Conservation (phyloP, 1,140 invertebrate species). For the Drepana arcuata region DNA sequence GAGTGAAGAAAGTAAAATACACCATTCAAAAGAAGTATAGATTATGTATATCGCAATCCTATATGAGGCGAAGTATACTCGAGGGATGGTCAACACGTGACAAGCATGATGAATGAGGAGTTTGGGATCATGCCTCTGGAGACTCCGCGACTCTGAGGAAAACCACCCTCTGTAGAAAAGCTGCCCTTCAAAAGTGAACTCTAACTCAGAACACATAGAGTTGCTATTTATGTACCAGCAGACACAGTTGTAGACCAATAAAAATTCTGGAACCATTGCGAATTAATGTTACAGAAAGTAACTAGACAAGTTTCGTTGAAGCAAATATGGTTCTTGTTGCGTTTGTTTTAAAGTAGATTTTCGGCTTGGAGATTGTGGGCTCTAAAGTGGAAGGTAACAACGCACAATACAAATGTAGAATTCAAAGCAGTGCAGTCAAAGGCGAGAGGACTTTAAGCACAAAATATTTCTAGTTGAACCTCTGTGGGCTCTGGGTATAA, state of each 20-base stretch:
- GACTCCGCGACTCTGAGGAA: constrained; percentile 43
- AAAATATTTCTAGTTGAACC: constrained; percentile 1
- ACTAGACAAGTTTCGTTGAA: constrained; percentile 19
- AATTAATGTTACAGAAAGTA: constrained; percentile 55
- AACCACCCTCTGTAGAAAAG: constrained; percentile 22
- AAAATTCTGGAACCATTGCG: constrained; percentile 39
- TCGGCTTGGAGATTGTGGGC: constrained; percentile 3
- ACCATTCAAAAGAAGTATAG: constrained; percentile 13
- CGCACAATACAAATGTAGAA: constrained; percentile 51
- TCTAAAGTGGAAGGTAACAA: constrained; percentile 13
- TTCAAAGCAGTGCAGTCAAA: constrained; percentile 49
- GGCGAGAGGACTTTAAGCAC: constrained; percentile 15
- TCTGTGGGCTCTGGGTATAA: too few relatives aligned
- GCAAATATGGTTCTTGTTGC: constrained; percentile 21
- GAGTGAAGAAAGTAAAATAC: too few relatives aligned
- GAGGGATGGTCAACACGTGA: constrained; percentile 66
- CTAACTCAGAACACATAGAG: constrained; percentile 17
- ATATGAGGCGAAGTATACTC: constrained; percentile 47
- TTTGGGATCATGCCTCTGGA: constrained; percentile 57
- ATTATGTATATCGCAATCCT: constrained; percentile 28
- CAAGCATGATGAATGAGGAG: constrained; percentile 61
- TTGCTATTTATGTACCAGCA: constrained; percentile 11
- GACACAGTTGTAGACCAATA: constrained; percentile 26
- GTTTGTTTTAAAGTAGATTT: constrained; percentile 23
- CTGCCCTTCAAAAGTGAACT: constrained; percentile 20